Evolutionary conservation across 2,113 vertebrate species (phyloP).

Genomic region (Mesoclemmys tuberculata): DNA sequence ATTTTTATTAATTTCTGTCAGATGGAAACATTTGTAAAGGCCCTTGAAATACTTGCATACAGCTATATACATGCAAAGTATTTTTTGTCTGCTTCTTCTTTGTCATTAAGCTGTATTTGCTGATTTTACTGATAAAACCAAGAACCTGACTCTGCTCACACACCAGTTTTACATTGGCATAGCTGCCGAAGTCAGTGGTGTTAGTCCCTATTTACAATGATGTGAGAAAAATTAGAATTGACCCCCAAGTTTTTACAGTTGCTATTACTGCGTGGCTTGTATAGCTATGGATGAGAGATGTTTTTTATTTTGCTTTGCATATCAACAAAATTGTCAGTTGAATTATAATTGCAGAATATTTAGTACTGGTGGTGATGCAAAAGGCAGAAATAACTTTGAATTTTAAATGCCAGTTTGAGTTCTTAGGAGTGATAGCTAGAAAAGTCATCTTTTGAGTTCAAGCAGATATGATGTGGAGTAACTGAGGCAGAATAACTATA

Average conservation of each 20-base stretch:
- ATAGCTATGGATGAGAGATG: background rate
- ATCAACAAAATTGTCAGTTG: background rate
- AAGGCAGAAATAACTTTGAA: background rate
- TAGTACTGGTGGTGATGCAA: background rate
- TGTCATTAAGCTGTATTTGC: background rate
- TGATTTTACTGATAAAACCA: background rate
- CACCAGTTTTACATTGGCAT: background rate
- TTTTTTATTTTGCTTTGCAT: background rate
- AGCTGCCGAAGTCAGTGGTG: background rate
- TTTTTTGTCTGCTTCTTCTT: background rate
- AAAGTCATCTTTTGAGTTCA: background rate
- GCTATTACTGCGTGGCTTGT: background rate
- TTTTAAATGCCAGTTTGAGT: background rate
- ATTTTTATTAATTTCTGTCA: background rate
- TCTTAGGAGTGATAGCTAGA: background rate
- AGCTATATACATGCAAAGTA: background rate
- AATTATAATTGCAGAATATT: background rate
- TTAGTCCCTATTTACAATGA: background rate
- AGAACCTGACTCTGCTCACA: background rate
- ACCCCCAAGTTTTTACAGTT: background rate
- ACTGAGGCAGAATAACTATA: background rate
- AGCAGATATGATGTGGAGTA: background rate
- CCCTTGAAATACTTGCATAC: background rate
- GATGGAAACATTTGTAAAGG: background rate
- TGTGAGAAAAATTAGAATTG: background rate